Conservation (phyloP, 2,888 invertebrate genomes). For the Bhutanitis thaidina region DNA sequence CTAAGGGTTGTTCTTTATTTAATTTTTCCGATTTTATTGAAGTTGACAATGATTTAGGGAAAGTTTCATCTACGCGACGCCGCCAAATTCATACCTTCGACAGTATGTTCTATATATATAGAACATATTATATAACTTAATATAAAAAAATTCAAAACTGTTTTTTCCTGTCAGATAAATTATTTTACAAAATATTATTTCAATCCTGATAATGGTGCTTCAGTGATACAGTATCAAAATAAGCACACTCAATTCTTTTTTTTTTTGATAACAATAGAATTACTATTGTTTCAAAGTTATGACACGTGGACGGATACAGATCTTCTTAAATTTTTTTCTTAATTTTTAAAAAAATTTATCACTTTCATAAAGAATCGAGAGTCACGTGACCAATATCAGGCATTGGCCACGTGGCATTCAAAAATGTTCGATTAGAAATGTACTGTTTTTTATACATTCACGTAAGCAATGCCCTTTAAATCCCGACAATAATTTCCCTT, state of each 20-base stretch:
- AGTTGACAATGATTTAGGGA: constrained; percentile 72
- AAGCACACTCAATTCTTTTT: too few relatives aligned
- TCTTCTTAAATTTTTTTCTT: too few relatives aligned
- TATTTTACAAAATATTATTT: too few relatives aligned
- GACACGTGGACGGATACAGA: too few relatives aligned
- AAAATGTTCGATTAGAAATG: constrained; percentile 62
- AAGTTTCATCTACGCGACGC: constrained; percentile 46
- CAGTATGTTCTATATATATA: too few relatives aligned
- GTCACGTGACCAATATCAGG: constrained; percentile 65
- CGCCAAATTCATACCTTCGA: constrained; percentile 43
- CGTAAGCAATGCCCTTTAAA: constrained; percentile 78
- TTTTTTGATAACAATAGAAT: too few relatives aligned
- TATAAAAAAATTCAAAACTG: too few relatives aligned
- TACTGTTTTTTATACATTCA: constrained; percentile 68
- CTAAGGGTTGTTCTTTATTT: constrained; percentile 66
- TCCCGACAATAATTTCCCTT: constrained; percentile 79
- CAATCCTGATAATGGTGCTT: too few relatives aligned
- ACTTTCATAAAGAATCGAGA: constrained; percentile 26
- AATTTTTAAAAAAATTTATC: constrained; percentile 19
- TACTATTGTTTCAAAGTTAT: too few relatives aligned
- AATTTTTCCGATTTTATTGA: constrained; percentile 75
- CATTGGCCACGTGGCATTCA: constrained; percentile 52
- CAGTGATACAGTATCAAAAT: too few relatives aligned
- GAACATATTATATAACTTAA: too few relatives aligned
- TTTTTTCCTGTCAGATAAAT: too few relatives aligned